These are phyloP conservation scores for Lithophane ornitopus DNA, from an alignment of 2,888 invertebrate genomes.

Conservation along the genomic window DNA sequence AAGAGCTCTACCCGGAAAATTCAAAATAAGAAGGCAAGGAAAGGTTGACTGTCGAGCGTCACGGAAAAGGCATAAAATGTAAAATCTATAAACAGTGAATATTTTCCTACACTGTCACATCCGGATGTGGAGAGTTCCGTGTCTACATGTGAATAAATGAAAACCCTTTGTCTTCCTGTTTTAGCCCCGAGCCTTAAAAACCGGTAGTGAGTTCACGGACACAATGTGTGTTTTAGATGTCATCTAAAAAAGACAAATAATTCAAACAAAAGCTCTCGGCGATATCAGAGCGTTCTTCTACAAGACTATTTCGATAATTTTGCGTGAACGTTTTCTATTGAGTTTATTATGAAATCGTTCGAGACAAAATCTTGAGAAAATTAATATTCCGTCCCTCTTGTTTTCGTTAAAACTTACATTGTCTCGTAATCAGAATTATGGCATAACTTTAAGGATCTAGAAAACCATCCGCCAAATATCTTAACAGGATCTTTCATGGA, in stretches of 20 bases:
- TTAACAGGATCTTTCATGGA: conserved; percentile 66
- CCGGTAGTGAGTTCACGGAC: conserved; percentile 45
- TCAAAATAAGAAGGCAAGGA: neutral
- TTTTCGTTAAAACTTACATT: conserved; percentile 69
- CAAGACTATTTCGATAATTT: conserved; percentile 40
- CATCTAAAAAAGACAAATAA: conserved; percentile 65
- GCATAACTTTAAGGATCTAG: conserved; percentile 69
- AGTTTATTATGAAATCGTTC: conserved; percentile 47
- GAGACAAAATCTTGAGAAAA: conserved; percentile 63
- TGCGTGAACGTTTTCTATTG: conserved; percentile 47
- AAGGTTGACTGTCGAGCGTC: neutral
- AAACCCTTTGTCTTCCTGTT: conserved; percentile 67
- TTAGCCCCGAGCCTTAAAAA: conserved; percentile 58
- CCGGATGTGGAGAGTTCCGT: conserved; percentile 57
- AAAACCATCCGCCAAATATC: conserved; percentile 67
- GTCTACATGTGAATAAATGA: conserved; percentile 65
- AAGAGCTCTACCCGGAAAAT: neutral
- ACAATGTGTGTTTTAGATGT: conserved; percentile 13
- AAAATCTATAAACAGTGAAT: conserved; percentile 30
- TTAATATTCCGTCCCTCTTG: conserved; percentile 66
- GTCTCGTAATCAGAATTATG: conserved; percentile 72
- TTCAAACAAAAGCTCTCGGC: conserved; percentile 62
- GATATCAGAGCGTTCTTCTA: conserved; percentile 21
- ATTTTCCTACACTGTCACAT: conserved; percentile 26
- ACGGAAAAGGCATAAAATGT: conserved; percentile 4